Evolutionary conservation across 2,888 invertebrate genomes (phyloP), one percentile per base, ranked within the genome.

Genomic region (Galeruca laticollis): DNA sequence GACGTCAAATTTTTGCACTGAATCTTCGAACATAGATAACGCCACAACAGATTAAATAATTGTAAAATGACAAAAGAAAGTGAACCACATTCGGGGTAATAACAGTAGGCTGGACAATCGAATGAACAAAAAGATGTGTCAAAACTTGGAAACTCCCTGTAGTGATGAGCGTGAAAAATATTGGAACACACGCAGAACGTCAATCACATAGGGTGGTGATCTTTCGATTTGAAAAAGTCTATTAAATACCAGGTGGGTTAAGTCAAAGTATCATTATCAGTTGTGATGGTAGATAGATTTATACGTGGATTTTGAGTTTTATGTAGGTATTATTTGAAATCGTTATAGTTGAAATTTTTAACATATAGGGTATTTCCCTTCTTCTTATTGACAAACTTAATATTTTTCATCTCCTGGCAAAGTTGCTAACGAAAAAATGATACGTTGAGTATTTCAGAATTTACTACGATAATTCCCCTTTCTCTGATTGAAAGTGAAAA

Each of bases 71-170:
- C 72, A 72, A 74, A 74, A 33, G 66, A 73, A 71, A 68, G 68
- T 72, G 69, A 66, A 70, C 73, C 71, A 75, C 71, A 74, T 73
- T 59, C 68, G 40, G 10, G 21, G 52, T 65, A 75, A 73, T 62
- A 68, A 65, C 72, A 59, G 70, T 69, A 57, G 69, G 65, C 69
- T 57, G 60, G 68, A 73, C 64, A 69, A 61, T 68, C 15, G n/a
- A 49, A 18, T 62, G 72, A 69, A 74, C 74, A 74, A 72, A 66
- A 59, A 61, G 52, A 69, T 54, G 64, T 67, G 71, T 57, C 72
- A 72, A 68, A 74, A 69, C 57, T 18, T 59, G 66, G 66, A 37
- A 51, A 35, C 49, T 26, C 40, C 66, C 66, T 37, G 66, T 20
- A 49, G 66, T 2, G 66, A 56, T 26, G 6, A 18, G 40, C 26